These are phyloP conservation scores for Rapana venosa DNA, from an alignment of 2,888 invertebrate species.

Conservation along the genomic window DNA sequence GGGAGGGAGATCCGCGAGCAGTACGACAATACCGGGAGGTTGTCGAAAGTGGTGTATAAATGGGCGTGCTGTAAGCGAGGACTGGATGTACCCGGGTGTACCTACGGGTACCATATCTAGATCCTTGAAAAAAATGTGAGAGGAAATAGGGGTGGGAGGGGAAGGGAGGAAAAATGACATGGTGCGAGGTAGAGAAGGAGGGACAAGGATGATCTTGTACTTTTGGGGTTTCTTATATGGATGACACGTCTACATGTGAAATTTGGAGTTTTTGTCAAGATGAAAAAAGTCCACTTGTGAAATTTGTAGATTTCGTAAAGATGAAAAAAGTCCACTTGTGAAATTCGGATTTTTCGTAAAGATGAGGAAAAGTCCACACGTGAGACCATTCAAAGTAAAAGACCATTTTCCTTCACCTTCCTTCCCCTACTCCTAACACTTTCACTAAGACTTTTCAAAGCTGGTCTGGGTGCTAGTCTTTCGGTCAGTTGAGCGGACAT, in stretches of 20 bases:
- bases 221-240: not conserved
- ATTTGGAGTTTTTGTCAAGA: not conserved
- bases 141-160: not conserved
- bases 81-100: conserved; percentile 66
- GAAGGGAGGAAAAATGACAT: not conserved
- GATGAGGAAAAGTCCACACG: no score
- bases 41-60: conserved; percentile 66
- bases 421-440: no score
- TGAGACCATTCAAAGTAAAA: no score
- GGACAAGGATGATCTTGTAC: not conserved
- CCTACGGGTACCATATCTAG: conserved; percentile 65
- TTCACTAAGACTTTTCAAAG: no score
- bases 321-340: no score
- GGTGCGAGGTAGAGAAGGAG: no score
- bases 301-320: not conserved
- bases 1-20: conserved; percentile 67
- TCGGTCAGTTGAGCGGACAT: no score
- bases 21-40: conserved; percentile 62
- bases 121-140: not conserved
- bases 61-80: conserved; percentile 72
- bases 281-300: no score
- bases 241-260: not conserved
- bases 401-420: no score
- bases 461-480: no score
- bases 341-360: not conserved